phyloP scores from a whole-genome alignment of 2,797 vertebrate species.

The Lepilemur septentrionalis region DNA sequence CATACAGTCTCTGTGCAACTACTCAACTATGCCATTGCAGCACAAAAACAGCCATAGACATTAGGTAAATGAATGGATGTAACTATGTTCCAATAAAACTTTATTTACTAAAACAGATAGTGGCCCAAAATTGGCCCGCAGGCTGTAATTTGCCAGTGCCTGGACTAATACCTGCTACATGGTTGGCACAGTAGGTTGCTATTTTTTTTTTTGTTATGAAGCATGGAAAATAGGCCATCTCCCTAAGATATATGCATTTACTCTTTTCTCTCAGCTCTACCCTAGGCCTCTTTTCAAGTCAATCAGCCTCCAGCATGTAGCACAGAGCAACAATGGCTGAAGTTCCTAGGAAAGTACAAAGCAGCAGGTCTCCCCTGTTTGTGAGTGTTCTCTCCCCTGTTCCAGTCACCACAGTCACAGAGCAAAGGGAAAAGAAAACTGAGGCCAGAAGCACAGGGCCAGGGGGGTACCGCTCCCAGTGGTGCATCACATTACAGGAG shows the following conservation, averaged over 20 bases:
- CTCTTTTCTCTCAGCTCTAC: not conserved
- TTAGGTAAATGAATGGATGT: not conserved
- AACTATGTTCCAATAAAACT: not conserved
- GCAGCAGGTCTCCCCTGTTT: not conserved
- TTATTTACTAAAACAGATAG: not conserved
- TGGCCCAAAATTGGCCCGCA: not conserved
- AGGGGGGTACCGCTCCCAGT: not conserved
- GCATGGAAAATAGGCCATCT: not conserved
- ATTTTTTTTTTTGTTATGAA: not conserved
- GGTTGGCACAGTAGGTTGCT: not conserved
- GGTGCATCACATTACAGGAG: slow-evolving; percentile 14
- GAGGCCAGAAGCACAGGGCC: not conserved
- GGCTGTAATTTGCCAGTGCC: not conserved
- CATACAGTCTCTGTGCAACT: not conserved
- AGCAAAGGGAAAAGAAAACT: not conserved
- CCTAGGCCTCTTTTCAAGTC: not conserved
- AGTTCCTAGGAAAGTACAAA: not conserved
- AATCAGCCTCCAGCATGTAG: not conserved
- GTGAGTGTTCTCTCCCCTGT: not conserved
- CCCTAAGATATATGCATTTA: not conserved
- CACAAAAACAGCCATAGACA: not conserved
- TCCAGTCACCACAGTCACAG: not conserved
- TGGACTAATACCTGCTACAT: not conserved
- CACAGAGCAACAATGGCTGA: not conserved
- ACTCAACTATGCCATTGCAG: not conserved